Evolutionary conservation across 2,888 invertebrate species (phyloP).

Genomic region (Coecobrya sp.): DNA sequence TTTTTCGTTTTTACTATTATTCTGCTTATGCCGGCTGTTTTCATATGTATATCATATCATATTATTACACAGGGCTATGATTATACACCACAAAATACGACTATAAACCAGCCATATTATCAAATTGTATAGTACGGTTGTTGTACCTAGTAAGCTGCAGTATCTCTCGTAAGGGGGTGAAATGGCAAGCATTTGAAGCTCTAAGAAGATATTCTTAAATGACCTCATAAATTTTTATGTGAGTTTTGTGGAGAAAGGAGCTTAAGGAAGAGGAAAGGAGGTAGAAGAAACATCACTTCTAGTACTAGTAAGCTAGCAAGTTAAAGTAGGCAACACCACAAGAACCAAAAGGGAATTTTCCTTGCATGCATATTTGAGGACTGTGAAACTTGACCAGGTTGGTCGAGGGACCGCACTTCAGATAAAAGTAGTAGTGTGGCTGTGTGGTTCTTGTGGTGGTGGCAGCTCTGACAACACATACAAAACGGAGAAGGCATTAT

Average conservation of each 20-base stretch:
- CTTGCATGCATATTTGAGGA: slow-evolving; percentile 66
- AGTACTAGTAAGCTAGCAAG: slow-evolving; percentile 56
- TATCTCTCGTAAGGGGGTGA: slow-evolving; percentile 78
- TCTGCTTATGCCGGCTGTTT: slow-evolving; percentile 70
- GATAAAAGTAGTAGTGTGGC: slow-evolving; percentile 4
- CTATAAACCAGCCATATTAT: slow-evolving; percentile 15
- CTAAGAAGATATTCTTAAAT: slow-evolving; percentile 86
- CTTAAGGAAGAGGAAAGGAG: slow-evolving; percentile 72
- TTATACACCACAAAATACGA: slow-evolving; percentile 43
- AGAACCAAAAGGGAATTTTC: slow-evolving; percentile 36
- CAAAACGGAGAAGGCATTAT: background rate
- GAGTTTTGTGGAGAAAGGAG: slow-evolving; percentile 83
- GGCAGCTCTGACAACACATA: background rate
- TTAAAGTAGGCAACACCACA: slow-evolving; percentile 69
- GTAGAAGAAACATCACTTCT: slow-evolving; percentile 42
- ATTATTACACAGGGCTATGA: slow-evolving; percentile 53
- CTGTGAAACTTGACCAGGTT: slow-evolving; percentile 53
- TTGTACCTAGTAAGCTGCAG: background rate
- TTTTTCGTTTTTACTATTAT: slow-evolving; percentile 72
- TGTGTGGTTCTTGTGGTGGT: slow-evolving; percentile 11
- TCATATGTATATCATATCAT: slow-evolving; percentile 69
- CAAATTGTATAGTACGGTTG: slow-evolving; percentile 21
- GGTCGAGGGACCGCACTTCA: background rate
- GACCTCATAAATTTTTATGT: slow-evolving; percentile 87
- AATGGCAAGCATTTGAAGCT: slow-evolving; percentile 85